Evolutionary conservation across 2,888 invertebrate species (phyloP).

Genomic region (Ecliptopera silaceata): DNA sequence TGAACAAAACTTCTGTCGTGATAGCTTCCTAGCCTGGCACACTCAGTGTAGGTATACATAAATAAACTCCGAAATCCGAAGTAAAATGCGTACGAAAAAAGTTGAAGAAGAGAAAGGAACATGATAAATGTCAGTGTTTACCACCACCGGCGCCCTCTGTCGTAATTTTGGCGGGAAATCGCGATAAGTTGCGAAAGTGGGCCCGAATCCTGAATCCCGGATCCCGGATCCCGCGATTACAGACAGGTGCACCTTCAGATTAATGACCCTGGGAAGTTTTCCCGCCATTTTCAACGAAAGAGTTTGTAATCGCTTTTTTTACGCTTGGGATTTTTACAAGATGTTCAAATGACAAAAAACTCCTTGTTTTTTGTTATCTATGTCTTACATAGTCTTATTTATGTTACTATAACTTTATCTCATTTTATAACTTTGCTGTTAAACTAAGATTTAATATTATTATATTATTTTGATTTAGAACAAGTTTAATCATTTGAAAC

Average conservation of each 20-base stretch:
- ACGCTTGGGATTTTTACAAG: not conserved
- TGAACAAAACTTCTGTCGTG: no score
- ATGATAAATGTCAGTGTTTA: slow-evolving; percentile 34
- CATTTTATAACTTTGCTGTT: no score
- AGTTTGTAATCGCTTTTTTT: slow-evolving; percentile 17
- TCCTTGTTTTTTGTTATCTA: no score
- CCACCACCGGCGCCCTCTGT: slow-evolving; percentile 25
- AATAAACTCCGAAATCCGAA: not conserved
- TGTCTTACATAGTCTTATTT: no score
- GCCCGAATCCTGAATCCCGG: slow-evolving; percentile 33
- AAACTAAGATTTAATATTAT: no score
- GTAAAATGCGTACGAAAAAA: slow-evolving; percentile 6
- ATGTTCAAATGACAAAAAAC: not conserved
- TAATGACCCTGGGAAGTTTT: slow-evolving; percentile 42
- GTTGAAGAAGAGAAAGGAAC: slow-evolving; percentile 27
- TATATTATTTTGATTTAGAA: no score
- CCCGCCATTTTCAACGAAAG: slow-evolving; percentile 17
- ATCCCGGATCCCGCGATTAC: slow-evolving; percentile 42
- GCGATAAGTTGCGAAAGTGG: slow-evolving; percentile 39
- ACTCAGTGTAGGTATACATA: no score
- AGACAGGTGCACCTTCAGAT: slow-evolving; percentile 50
- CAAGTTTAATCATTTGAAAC: no score
- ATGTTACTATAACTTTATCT: no score
- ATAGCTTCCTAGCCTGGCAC: no score
- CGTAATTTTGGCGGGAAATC: slow-evolving; percentile 39